Conservation (phyloP, 2,113 vertebrate genomes). For the Polypterus bichir region DNA sequence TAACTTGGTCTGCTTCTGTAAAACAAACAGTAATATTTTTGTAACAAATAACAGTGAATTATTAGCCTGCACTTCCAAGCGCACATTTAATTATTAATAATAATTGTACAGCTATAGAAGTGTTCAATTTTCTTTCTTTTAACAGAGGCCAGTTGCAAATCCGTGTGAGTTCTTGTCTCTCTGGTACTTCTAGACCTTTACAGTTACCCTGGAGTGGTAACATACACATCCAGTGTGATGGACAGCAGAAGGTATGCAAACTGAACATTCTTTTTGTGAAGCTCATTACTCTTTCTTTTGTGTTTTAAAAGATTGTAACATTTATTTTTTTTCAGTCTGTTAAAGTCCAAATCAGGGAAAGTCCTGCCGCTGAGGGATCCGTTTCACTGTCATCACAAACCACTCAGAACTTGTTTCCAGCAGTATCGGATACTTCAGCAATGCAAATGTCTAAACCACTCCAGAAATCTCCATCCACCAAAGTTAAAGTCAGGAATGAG, state of each 20-base stretch:
- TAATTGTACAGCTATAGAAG: too few species aligned
- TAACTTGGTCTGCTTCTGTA: not conserved
- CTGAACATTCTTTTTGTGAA: not conserved
- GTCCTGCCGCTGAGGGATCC: constrained; percentile 38
- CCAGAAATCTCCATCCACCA: constrained; percentile 26
- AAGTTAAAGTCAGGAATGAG: constrained; percentile 64
- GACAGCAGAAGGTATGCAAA: constrained; percentile 68
- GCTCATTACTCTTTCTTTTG: not conserved
- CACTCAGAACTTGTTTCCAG: constrained; percentile 27
- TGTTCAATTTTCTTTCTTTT: constrained; percentile 1
- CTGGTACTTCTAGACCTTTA: constrained; percentile 56
- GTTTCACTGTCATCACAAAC: constrained; percentile 26
- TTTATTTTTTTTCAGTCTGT: constrained; percentile 46
- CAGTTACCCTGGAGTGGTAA: constrained; percentile 82
- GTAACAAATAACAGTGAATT: too few species aligned
- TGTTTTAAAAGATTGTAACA: not conserved
- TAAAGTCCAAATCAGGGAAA: constrained; percentile 69
- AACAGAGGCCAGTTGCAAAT: constrained; percentile 67
- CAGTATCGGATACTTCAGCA: constrained; percentile 43
- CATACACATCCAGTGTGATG: constrained; percentile 70
- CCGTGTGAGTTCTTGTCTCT: constrained; percentile 81
- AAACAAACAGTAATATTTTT: not conserved
- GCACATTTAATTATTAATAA: too few species aligned
- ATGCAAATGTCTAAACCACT: constrained; percentile 36
- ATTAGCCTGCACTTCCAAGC: too few species aligned